Conservation (phyloP, 2,888 invertebrate genomes). For the Osmoderma eremita region DNA sequence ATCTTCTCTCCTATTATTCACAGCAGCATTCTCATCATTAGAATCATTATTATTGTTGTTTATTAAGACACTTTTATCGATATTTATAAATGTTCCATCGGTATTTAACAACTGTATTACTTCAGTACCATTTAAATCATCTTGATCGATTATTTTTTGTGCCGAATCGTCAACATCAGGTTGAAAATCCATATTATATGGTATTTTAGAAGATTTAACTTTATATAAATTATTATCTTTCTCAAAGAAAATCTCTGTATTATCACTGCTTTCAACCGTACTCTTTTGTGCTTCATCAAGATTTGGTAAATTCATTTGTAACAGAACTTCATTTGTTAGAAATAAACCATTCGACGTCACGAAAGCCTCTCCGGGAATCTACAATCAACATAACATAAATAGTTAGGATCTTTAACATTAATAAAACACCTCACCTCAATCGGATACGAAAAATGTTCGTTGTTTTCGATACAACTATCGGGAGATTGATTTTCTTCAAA, state of each 20-base stretch:
- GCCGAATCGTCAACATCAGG: conserved; percentile 5
- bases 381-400: conserved; percentile 13
- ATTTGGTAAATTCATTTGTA: conserved; percentile 49
- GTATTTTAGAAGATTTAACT: conserved; percentile 21
- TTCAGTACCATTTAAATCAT: conserved; percentile 36
- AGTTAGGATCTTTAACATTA: too few relatives aligned
- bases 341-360: conserved; percentile 52
- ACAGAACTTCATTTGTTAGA: conserved; percentile 52
- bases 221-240: conserved; percentile 33
- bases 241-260: conserved; percentile 25
- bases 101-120: conserved; percentile 53
- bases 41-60: conserved; percentile 33
- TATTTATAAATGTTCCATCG: conserved; percentile 52
- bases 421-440: conserved; percentile 45
- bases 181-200: background rate
- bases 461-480: conserved; percentile 38
- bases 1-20: background rate
- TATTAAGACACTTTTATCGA: conserved; percentile 46
- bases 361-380: conserved; percentile 52
- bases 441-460: conserved; percentile 44
- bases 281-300: conserved; percentile 21
- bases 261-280: conserved; percentile 16
- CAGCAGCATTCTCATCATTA: too few relatives aligned
- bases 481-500: conserved; percentile 36
- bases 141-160: background rate